Percentiles rank a stretch among this genome's conserved stretches.
Conservation (phyloP, 1,140 invertebrate species). For the Drosophila pseudoananassae region DNA sequence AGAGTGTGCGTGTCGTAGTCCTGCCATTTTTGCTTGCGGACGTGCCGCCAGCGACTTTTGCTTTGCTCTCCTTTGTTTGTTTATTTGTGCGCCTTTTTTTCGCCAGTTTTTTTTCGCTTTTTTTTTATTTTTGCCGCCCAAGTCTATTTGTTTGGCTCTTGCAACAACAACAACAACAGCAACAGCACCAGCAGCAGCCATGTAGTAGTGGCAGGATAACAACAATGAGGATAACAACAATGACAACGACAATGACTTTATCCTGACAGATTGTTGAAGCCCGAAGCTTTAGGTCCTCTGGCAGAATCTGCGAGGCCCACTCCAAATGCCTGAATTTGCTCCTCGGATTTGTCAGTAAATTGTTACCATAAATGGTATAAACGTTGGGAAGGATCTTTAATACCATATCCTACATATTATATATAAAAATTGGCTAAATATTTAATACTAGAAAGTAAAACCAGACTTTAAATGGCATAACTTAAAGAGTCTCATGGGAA, state of each 20-base stretch:
- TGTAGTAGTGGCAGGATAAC: constrained; percentile 44
- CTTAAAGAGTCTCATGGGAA: background rate
- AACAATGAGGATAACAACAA: constrained; percentile 76
- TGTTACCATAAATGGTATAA: constrained; percentile 41
- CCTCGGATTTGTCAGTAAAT: constrained; percentile 19
- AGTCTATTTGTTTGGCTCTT: constrained; percentile 59
- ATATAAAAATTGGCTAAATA: too few relatives aligned
- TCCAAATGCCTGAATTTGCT: constrained; percentile 22
- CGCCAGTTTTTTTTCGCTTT: constrained; percentile 13
- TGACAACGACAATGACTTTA: constrained; percentile 76
- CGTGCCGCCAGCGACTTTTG: constrained; percentile 74
- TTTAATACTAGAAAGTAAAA: background rate
- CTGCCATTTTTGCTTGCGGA: constrained; percentile 62
- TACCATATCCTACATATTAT: background rate
- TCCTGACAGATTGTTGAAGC: constrained; percentile 74
- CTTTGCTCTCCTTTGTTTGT: constrained; percentile 72
- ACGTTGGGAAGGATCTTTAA: constrained; percentile 26
- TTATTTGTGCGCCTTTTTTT: constrained; percentile 67
- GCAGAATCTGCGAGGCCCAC: constrained; percentile 1
- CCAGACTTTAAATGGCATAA: background rate
- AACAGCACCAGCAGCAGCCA: background rate
- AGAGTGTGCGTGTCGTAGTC: constrained; percentile 14
- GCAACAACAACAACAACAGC: constrained; percentile 44
- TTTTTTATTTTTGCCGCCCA: constrained; percentile 36
- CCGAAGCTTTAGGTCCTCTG: constrained; percentile 30